A percentile compares a stretch with the other conserved stretches of the same genome.
Conservation (phyloP, 2,888 invertebrate species). For the Chalcis sispes region DNA sequence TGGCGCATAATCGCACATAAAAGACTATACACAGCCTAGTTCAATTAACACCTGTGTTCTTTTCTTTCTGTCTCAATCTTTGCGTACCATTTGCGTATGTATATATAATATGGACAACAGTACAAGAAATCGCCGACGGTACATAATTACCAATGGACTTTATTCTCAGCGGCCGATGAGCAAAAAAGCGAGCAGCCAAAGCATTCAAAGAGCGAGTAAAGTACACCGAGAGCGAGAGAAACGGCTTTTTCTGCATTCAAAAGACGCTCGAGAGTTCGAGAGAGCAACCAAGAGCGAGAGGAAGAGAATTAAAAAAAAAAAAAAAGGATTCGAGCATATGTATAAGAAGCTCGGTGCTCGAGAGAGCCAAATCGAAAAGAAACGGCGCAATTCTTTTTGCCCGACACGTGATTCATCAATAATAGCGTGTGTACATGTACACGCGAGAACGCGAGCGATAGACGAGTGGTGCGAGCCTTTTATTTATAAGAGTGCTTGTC, state of each 20-base stretch:
- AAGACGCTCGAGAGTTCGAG: slow-evolving; percentile 14
- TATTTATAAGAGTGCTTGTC: too few relatives aligned
- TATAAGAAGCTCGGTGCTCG: neutral
- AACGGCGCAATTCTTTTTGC: slow-evolving; percentile 46
- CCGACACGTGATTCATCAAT: slow-evolving; percentile 48
- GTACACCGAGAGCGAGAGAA: neutral
- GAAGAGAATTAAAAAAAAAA: neutral
- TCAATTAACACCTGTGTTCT: slow-evolving; percentile 48
- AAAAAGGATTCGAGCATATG: neutral
- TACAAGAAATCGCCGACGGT: slow-evolving; percentile 22
- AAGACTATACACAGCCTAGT: slow-evolving; percentile 5
- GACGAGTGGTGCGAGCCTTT: too few relatives aligned
- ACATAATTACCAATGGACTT: slow-evolving; percentile 20
- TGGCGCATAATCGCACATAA: too few relatives aligned
- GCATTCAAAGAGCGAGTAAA: neutral
- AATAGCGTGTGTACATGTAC: too few relatives aligned
- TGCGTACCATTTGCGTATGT: slow-evolving; percentile 8
- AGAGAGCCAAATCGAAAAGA: slow-evolving; percentile 16
- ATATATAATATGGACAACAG: too few relatives aligned
- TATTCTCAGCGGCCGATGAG: neutral
- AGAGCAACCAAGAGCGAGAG: neutral
- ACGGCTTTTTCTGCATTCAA: slow-evolving; percentile 4
- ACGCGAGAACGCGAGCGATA: too few relatives aligned
- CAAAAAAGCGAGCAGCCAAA: slow-evolving; percentile 5
- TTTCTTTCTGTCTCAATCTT: slow-evolving; percentile 3